phyloP scores from a whole-genome alignment of 2,888 invertebrate species.

The Blera fallax region DNA sequence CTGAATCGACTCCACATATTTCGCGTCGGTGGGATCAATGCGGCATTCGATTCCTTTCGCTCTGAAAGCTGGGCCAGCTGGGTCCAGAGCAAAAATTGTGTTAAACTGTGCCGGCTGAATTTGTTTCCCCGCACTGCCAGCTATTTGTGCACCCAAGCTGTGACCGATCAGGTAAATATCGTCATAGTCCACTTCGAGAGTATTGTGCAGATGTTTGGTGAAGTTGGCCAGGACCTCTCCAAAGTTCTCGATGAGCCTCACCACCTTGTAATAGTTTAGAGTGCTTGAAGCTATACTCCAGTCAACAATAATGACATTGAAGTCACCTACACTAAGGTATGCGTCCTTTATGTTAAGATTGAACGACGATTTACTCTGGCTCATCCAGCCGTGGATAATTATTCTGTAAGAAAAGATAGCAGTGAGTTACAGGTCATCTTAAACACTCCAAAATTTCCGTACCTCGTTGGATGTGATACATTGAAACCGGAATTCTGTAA shows the following conservation, averaged over 20 bases:
- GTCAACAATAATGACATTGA: conserved; percentile 80
- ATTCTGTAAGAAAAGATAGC: conserved; percentile 75
- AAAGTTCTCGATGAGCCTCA: conserved; percentile 78
- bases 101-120: conserved; percentile 77
- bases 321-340: conserved; percentile 78
- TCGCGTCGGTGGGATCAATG: conserved; percentile 79
- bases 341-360: conserved; percentile 79
- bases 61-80: conserved; percentile 80
- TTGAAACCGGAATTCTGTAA: conserved; percentile 78
- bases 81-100: conserved; percentile 81
- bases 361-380: conserved; percentile 78
- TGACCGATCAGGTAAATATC: conserved; percentile 81
- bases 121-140: conserved; percentile 79
- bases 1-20: conserved; percentile 81
- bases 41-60: conserved; percentile 76
- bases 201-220: conserved; percentile 77
- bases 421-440: background rate
- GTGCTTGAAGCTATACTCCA: conserved; percentile 79
- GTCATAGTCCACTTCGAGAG: conserved; percentile 75
- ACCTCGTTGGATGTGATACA: conserved; percentile 79
- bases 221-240: conserved; percentile 78
- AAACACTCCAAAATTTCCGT: background rate
- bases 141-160: conserved; percentile 81
- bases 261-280: conserved; percentile 78
- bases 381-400: conserved; percentile 81